phyloP scores from a whole-genome alignment of 1,140 invertebrate species.

The Papilio xuthus region DNA sequence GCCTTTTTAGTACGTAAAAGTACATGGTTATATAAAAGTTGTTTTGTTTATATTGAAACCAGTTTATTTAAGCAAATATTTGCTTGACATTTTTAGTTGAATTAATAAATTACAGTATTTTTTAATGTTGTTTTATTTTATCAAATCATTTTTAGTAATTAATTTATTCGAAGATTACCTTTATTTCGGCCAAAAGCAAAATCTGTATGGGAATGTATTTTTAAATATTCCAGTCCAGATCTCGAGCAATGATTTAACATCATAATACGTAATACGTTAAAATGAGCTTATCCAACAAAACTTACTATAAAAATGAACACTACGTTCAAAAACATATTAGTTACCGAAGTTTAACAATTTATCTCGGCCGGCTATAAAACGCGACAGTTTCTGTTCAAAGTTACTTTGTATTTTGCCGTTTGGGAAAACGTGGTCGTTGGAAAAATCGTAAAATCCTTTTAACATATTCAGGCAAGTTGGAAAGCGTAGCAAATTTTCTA shows the following conservation, averaged over 20 bases:
- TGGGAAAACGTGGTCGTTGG: not conserved
- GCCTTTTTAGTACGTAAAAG: not conserved
- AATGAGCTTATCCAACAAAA: not conserved
- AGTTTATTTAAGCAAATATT: slow-evolving; percentile 16
- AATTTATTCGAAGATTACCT: no score
- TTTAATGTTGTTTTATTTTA: slow-evolving; percentile 8
- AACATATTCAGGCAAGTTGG: slow-evolving; percentile 17
- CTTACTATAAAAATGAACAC: not conserved
- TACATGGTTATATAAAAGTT: not conserved
- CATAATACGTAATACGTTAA: not conserved
- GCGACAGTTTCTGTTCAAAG: not conserved
- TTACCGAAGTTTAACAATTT: not conserved
- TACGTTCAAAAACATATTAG: not conserved
- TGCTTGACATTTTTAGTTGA: not conserved
- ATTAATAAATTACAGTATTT: slow-evolving; percentile 21
- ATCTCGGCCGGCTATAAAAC: not conserved
- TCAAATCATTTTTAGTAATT: no score
- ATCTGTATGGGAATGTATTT: no score
- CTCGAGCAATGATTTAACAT: no score
- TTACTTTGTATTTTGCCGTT: slow-evolving; percentile 1
- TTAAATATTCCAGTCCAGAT: no score
- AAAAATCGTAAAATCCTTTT: slow-evolving; percentile 13
- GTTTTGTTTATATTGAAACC: not conserved
- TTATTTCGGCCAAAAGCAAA: no score
- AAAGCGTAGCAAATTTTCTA: not conserved